These are phyloP conservation scores for Potamilus streckersoni DNA, from an alignment of 1,140 invertebrate species.

Conservation along the genomic window DNA sequence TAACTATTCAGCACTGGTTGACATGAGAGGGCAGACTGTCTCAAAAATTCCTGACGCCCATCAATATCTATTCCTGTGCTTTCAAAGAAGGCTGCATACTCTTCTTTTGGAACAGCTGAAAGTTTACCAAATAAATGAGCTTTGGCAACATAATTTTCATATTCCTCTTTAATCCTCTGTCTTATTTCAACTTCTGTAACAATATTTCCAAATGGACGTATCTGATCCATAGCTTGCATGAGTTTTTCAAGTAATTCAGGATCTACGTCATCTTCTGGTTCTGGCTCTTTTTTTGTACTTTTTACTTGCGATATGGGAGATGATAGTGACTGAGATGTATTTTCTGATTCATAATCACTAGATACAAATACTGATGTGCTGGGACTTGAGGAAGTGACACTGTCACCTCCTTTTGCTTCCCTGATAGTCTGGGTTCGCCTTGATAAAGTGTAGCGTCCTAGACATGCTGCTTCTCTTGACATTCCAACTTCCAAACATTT, in stretches of 20 bases:
- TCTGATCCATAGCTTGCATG: constrained; percentile 19
- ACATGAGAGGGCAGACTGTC: constrained; percentile 27
- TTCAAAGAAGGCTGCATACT: constrained; percentile 26
- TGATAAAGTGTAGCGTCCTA: constrained; percentile 29
- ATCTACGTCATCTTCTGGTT: background rate
- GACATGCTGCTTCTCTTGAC: constrained; percentile 28
- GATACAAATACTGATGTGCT: no score
- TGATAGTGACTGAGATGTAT: no score
- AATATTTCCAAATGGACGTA: constrained; percentile 24
- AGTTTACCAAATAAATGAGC: constrained; percentile 28
- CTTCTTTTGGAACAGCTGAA: constrained; percentile 27
- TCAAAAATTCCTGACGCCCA: constrained; percentile 27
- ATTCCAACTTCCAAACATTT: constrained; percentile 28
- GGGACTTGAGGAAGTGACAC: background rate
- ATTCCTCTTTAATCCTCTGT: constrained; percentile 18
- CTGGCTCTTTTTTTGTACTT: no score
- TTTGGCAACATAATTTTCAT: constrained; percentile 28
- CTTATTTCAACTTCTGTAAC: constrained; percentile 25
- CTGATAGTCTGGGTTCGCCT: constrained; percentile 24
- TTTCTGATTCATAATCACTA: no score
- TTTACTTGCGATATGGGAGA: no score
- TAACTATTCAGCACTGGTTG: constrained; percentile 31
- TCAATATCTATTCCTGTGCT: constrained; percentile 31
- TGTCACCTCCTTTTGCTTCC: constrained; percentile 24
- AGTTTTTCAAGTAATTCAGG: constrained; percentile 15